Percentiles rank a stretch among this genome's conserved stretches.
Conservation (phyloP, 2,113 vertebrate genomes). For the Atractosteus spatula region DNA sequence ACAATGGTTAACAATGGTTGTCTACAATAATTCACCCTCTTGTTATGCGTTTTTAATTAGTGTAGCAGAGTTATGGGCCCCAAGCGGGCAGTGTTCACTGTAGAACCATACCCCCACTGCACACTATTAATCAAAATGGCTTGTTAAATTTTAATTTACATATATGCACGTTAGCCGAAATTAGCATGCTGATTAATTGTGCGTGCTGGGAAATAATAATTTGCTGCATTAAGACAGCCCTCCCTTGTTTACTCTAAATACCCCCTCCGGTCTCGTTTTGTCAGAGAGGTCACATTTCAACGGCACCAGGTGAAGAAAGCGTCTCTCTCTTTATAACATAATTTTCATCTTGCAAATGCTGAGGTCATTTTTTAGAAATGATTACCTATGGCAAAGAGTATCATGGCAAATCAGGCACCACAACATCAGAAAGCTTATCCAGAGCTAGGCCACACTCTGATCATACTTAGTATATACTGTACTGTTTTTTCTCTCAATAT, state of each 20-base stretch:
- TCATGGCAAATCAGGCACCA: not conserved
- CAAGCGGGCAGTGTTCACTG: constrained; percentile 47
- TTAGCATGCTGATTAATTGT: constrained; percentile 67
- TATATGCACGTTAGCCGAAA: constrained; percentile 59
- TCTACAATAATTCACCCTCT: constrained; percentile 63
- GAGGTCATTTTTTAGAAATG: constrained; percentile 9
- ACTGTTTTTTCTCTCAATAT: too few species aligned
- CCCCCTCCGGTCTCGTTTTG: constrained; percentile 39
- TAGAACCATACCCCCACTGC: constrained; percentile 39
- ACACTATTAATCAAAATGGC: constrained; percentile 63
- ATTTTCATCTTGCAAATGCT: not conserved
- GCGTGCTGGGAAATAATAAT: constrained; percentile 58
- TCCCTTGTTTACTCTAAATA: constrained; percentile 63
- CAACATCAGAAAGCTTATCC: too few species aligned
- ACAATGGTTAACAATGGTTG: constrained; percentile 28
- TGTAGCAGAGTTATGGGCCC: constrained; percentile 60
- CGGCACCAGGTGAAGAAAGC: constrained; percentile 43
- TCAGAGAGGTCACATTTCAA: constrained; percentile 43
- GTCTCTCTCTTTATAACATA: constrained; percentile 41
- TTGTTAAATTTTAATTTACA: constrained; percentile 66
- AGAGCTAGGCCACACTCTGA: too few species aligned
- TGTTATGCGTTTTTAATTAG: constrained; percentile 75
- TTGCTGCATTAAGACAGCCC: constrained; percentile 41
- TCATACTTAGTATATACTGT: too few species aligned
- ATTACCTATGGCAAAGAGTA: not conserved